Evolutionary conservation across 1,140 invertebrate species (phyloP).

Genomic region (Carcinoscorpius rotundicauda): DNA sequence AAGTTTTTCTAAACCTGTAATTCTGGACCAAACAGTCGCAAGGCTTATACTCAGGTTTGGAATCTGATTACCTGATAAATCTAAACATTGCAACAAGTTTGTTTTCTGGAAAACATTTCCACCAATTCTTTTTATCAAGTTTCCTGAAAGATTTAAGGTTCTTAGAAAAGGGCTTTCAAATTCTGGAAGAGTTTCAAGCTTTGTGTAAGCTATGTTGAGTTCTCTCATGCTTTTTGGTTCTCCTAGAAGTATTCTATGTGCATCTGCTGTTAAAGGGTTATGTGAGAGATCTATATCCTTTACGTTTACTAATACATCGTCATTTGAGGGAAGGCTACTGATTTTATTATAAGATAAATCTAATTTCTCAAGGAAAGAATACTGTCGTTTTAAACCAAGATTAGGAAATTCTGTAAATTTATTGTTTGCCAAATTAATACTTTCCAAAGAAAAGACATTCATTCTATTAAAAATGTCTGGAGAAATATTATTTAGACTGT

Average conservation of each 20-base stretch:
- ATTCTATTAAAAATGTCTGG: constrained; percentile 67
- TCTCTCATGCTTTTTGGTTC: constrained; percentile 76
- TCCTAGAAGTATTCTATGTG: constrained; percentile 59
- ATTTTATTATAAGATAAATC: constrained; percentile 68
- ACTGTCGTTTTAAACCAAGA: constrained; percentile 63
- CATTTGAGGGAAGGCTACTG: constrained; percentile 60
- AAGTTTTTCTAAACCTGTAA: constrained; percentile 51
- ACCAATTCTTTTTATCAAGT: constrained; percentile 52
- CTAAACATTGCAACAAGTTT: constrained; percentile 59
- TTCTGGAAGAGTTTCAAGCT: constrained; percentile 41
- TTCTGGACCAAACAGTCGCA: constrained; percentile 45
- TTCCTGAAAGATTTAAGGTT: constrained; percentile 63
- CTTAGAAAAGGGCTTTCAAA: constrained; percentile 78
- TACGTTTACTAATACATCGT: constrained; percentile 71
- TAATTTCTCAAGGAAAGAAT: constrained; percentile 60
- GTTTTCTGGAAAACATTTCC: constrained; percentile 55
- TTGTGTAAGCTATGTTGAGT: constrained; percentile 64
- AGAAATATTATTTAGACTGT: constrained; percentile 57
- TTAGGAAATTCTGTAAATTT: constrained; percentile 61
- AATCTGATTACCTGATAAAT: constrained; percentile 62
- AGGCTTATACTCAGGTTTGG: constrained; percentile 36
- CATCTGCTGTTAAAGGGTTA: constrained; percentile 61
- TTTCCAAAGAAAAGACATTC: constrained; percentile 62
- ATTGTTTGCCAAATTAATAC: constrained; percentile 64
- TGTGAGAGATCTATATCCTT: constrained; percentile 73